Evolutionary conservation across 2,888 invertebrate genomes (phyloP), one percentile per base, ranked within the genome.

Genomic region (Scaptomyza caliginosa): DNA sequence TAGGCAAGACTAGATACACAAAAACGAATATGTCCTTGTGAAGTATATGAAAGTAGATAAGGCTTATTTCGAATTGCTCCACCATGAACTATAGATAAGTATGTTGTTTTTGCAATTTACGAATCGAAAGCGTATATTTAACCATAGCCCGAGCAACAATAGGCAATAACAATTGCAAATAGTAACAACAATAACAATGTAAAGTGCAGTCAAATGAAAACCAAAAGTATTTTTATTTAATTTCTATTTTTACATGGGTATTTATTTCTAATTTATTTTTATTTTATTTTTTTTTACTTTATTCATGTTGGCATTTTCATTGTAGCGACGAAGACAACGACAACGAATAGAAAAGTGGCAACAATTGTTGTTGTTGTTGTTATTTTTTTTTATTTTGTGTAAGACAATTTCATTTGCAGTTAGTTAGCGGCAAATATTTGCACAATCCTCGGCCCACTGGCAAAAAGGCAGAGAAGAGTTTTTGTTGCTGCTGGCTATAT

Each of bases 361-460:
- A 54, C 84, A 72, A 65, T 7, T 13, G 52, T n/a, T 36, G 38
- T 69, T 72, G 16, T 34, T 34, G 16, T 16, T 32, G 30, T 30
- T 32, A 13, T 13, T 32, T n/a, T n/a, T 13, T 32, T n/a, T 3
- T 32, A 16, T 50, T 55, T 49, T 55, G 39, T 68, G 75, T 78
- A 54, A 67, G 87, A 81, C 80, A 81, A 80, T 86, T 81, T 80
- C 74, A 81, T 81, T 81, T 80, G 85, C 60, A 71, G 81, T 80
- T 80, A 76, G 80, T 76, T 65, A 66, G 80, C 57, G 50, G 66
- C 74, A 74, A 81, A 84, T 86, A 81, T 81, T 81, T 81, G 74
- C 87, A 81, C 81, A 86, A 81, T 81, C 67, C 78, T 70, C 83
- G 65, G 72, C 66, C 71, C 72, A 66, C 54, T 68, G 43, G 52